These are phyloP conservation scores for Myathropa florea DNA, from an alignment of 2,888 invertebrate species.

Conservation along the genomic window DNA sequence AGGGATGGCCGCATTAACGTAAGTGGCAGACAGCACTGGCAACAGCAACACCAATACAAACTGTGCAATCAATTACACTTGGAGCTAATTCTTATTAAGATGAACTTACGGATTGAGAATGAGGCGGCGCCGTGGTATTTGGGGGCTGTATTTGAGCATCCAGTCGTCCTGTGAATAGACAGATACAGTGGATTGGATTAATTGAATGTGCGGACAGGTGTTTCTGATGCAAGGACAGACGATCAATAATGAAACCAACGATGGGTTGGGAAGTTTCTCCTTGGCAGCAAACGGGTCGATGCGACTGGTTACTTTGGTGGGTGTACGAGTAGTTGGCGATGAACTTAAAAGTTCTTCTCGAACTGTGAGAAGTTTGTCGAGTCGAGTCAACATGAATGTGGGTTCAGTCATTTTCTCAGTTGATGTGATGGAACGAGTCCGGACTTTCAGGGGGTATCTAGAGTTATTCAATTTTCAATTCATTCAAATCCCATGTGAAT, in stretches of 20 bases:
- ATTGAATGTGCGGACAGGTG: slow-evolving; percentile 43
- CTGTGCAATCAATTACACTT: slow-evolving; percentile 56
- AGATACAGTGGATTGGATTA: slow-evolving; percentile 29
- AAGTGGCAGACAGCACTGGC: not conserved
- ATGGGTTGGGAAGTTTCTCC: not conserved
- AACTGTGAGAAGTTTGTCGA: not conserved
- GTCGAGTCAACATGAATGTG: not conserved
- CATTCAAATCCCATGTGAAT: too few species aligned
- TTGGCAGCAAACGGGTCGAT: not conserved
- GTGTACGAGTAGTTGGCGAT: not conserved
- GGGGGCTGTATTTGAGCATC: not conserved
- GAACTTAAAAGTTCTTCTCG: not conserved
- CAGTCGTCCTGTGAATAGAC: slow-evolving; percentile 32
- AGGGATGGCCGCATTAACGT: slow-evolving; percentile 27
- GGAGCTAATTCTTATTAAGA: slow-evolving; percentile 52
- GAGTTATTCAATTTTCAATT: too few species aligned
- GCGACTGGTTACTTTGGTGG: not conserved
- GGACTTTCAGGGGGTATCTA: too few species aligned
- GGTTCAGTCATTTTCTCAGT: not conserved
- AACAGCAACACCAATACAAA: slow-evolving; percentile 31
- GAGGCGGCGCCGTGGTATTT: not conserved
- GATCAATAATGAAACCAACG: not conserved
- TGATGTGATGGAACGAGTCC: not conserved
- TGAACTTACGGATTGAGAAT: slow-evolving; percentile 23
- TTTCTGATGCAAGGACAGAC: not conserved